Evolutionary conservation across 2,797 vertebrate genomes (phyloP), one percentile per base, ranked within the genome.

Genomic region (Liasis olivaceus): DNA sequence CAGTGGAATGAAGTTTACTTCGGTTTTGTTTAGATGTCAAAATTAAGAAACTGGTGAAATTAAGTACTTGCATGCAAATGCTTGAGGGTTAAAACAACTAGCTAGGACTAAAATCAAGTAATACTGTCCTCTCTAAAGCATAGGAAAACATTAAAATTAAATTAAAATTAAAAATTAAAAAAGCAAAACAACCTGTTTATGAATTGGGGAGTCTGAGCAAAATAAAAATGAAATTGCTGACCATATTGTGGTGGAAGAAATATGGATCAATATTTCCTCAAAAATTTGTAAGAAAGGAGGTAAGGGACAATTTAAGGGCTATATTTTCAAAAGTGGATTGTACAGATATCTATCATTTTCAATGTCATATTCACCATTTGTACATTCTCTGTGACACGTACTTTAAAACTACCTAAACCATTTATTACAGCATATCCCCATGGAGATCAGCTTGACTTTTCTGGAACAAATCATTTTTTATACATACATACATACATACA

Each of bases 341-440:
- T 7, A 20, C 77, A 72, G 24, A n/a, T 12, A 0, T 69, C 31
- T 22, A 4, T 90, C 2, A 59, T 56, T 13, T 1, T 59, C 63
- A 85, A 66, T 36, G 24, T 26, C 14, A 31, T 24, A 88, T 81
- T 42, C 20, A 56, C 85, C 56, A 62, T 62, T 60, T 90, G 24
- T 90, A 58, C 84, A 87, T 60, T 20, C 85, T 91, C 89, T 93
- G 72, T 66, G 51, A 85, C 85, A 90, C 86, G 54, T 91, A 54
- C 69, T 88, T 72, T 58, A 84, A 63, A 84, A 88, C 85, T 64
- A 56, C 85, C n/a, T 47, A 88, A 84, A 58, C 24, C 47, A 88
- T 31, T 47, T 84, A 84, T 47, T 91, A 51, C 69, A 88, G 31
- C 13, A 47, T 66, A 47, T 51, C 26, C 24, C 85, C 31, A 64